Conservation (phyloP, 2,113 vertebrate species). For the Ciconia maguari region DNA sequence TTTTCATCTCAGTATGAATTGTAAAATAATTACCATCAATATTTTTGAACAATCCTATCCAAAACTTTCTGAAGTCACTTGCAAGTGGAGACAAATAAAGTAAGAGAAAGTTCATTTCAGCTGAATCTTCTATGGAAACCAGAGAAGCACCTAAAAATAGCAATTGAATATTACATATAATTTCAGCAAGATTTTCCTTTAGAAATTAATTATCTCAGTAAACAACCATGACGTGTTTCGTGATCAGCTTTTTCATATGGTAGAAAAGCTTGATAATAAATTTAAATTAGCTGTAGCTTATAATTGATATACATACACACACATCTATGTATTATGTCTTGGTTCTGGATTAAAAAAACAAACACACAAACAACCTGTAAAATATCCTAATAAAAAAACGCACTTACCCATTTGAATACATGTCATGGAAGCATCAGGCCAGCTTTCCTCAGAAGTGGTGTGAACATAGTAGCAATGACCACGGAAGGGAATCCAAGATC, state of each 20-base stretch:
- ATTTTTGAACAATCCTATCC: constrained; percentile 90
- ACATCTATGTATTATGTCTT: background rate
- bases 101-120: constrained; percentile 82
- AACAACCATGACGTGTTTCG: background rate
- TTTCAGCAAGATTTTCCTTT: background rate
- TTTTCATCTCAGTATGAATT: background rate
- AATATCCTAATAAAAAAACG: background rate
- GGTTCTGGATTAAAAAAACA: background rate
- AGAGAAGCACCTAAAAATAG: constrained; percentile 79
- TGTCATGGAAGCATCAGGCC: constrained; percentile 86
- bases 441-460: constrained; percentile 68
- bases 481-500: constrained; percentile 88
- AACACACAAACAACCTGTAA: background rate
- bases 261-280: background rate
- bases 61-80: constrained; percentile 77
- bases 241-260: background rate
- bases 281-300: background rate
- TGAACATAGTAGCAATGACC: constrained; percentile 87
- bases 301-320: background rate
- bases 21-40: constrained; percentile 79
- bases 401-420: constrained; percentile 85
- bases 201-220: background rate
- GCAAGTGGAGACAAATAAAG: constrained; percentile 78
- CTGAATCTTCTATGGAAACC: constrained; percentile 81
- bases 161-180: background rate